Conservation (phyloP, 2,797 vertebrate genomes). For the Arctocebus calabarensis region DNA sequence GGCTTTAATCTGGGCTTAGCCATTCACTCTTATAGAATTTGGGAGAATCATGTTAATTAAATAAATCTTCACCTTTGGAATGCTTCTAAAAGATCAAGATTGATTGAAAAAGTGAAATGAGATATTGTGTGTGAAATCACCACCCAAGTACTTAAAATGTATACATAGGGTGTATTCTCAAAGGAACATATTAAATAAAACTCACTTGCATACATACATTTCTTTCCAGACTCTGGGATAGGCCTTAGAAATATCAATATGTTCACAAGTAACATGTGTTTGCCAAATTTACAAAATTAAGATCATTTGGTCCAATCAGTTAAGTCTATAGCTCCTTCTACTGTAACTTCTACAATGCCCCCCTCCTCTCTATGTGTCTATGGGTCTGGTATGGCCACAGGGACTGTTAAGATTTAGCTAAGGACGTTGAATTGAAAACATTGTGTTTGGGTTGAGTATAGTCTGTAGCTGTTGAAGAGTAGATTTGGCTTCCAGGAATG, state of each 20-base stretch:
- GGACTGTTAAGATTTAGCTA: neutral
- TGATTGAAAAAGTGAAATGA: constrained; percentile 6
- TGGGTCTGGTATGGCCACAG: neutral
- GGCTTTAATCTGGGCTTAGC: neutral
- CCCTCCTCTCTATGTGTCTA: neutral
- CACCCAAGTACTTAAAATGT: neutral
- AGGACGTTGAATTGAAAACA: neutral
- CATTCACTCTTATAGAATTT: neutral
- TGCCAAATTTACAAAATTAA: neutral
- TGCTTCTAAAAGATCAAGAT: neutral
- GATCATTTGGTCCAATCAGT: neutral
- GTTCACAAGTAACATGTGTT: neutral
- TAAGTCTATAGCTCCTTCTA: neutral
- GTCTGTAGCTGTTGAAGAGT: neutral
- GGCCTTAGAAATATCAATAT: neutral
- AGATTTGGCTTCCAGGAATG: neutral
- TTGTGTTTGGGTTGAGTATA: neutral
- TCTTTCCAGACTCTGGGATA: neutral
- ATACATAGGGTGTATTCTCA: neutral
- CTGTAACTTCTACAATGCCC: neutral
- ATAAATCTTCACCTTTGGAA: neutral
- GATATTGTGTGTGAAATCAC: neutral
- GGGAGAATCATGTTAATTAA: neutral
- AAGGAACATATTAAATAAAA: neutral
- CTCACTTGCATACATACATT: neutral